Percentiles rank a stretch among this genome's conserved stretches.
These are phyloP conservation scores for fruit fly (Drosophila melanogaster) DNA, from an alignment of 1,140 invertebrate species.

Conservation along the genomic window Release_6_plus_ISO1_MT NC_004354.4:14076001-14076500, in stretches of 20 bases:
- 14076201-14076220: constrained; percentile 63
- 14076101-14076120: not conserved
- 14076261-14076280: constrained; percentile 48
- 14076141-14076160: constrained; percentile 77
- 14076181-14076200: constrained; percentile 84
- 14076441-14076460: constrained; percentile 36
- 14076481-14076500: not conserved
- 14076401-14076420: constrained; percentile 1
- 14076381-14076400: constrained; percentile 37
- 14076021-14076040: constrained; percentile 68
- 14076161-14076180: constrained; percentile 84
- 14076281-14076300: constrained; percentile 10
- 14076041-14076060: constrained; percentile 84
- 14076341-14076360: constrained; percentile 55
- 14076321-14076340: too few species aligned
- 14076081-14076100: constrained; percentile 9
- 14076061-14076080: constrained; percentile 66
- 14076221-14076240: constrained; percentile 14
- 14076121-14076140: constrained; percentile 53
- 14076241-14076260: constrained; percentile 27
- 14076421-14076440: constrained; percentile 46
- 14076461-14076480: not conserved
- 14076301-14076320: constrained; percentile 2
- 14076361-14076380: constrained; percentile 70
- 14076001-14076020: constrained; percentile 37